Evolutionary conservation across 2,797 vertebrate genomes (phyloP).

Genomic region (Poecilia velifera): DNA sequence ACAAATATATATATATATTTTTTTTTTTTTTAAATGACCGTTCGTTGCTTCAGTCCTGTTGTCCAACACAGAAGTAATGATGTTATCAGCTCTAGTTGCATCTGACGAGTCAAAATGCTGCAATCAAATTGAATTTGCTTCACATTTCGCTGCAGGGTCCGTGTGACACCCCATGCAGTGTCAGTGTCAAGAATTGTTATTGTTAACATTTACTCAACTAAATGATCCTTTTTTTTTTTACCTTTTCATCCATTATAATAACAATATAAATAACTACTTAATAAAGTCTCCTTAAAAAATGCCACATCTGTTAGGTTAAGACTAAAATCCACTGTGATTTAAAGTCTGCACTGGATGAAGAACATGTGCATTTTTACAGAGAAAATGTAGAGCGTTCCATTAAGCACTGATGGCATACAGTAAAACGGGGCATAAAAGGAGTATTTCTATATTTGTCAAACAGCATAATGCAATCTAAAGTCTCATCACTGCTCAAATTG

Average conservation of each 20-base stretch:
- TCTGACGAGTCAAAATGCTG: constrained; percentile 11
- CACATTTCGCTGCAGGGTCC: not conserved
- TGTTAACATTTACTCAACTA: not conserved
- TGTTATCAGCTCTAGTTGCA: not conserved
- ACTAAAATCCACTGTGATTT: not conserved
- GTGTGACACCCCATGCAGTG: not conserved
- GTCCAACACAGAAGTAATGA: not conserved
- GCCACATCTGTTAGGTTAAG: not conserved
- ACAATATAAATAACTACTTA: not conserved
- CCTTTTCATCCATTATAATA: not conserved
- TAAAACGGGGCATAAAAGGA: not conserved
- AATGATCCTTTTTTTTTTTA: not conserved
- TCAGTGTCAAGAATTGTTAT: not conserved
- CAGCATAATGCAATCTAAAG: not conserved
- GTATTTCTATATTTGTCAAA: not conserved
- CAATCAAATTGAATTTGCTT: constrained; percentile 1
- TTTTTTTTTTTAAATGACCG: too few relatives aligned
- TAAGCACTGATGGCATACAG: not conserved
- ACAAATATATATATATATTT: too few relatives aligned
- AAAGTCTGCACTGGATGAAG: not conserved
- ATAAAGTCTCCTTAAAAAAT: not conserved
- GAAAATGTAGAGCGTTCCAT: not conserved
- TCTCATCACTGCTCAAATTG: not conserved
- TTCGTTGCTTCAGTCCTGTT: not conserved
- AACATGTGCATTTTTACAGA: not conserved